Evolutionary conservation across 2,797 vertebrate genomes (phyloP), one percentile per base, ranked within the genome.

Genomic region (Enteromius viviparus): DNA sequence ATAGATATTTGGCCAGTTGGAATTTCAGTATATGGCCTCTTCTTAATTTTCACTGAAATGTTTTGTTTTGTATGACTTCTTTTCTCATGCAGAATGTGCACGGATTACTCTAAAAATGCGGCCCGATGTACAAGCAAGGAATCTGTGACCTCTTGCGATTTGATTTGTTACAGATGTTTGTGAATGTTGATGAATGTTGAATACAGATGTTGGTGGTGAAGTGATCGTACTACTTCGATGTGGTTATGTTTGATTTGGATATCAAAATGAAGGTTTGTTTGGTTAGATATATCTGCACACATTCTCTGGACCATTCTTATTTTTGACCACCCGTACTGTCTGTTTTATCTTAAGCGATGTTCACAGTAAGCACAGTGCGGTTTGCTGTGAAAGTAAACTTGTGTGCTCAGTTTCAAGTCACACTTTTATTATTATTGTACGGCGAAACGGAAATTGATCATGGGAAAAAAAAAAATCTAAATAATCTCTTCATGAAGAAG

Each of bases 221-320:
- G 76, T 78, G 49, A 81, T 86, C 65, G 32, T 21, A 75, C 49
- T 82, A 66, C 80, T 85, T 76, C 53, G 62, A 45, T 42, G 4
- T 42, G 21, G 64, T 88, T 83, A 47, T 76, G 40, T 87, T 85
- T 53, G 34, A 87, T 83, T 78, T 76, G 74, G 65, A 81, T 55
- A 82, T 85, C 26, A 78, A 74, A 87, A 82, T 23, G 37, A 72
- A 70, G 58, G 80, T 86, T 86, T 88, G 71, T 89, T 89, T 87
- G 40, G 40, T 84, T 81, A 70, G 78, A 83, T 86, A 78, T 81
- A 23, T 68, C 66, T 72, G 47, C 32, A 37, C 47, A 71, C 37
- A 77, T 84, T 77, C 34, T 76, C 71, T 45, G 47, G 40, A 23
- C 65, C 58, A 26, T 42, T 65, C 37, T 37, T 74, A 77, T 87